Percentiles rank a stretch among this genome's conserved stretches.
Evolutionary conservation across 1,140 invertebrate species (phyloP).

Genomic region (Rhagoletis zephyria): DNA sequence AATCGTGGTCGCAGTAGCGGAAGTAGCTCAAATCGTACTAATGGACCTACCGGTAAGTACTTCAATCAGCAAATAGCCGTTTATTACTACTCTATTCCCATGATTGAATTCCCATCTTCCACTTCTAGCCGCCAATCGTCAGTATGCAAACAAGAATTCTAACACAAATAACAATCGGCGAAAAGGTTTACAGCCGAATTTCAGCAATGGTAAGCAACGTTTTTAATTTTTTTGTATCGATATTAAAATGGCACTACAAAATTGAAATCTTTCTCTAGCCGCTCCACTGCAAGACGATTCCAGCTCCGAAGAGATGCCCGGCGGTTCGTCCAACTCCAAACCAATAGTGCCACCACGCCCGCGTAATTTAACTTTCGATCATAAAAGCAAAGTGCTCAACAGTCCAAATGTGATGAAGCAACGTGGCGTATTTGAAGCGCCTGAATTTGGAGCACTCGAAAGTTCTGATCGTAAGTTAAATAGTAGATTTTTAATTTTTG

Average conservation of each 20-base stretch:
- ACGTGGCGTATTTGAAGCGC: constrained; percentile 58
- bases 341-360: constrained; percentile 78
- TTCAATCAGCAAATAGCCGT: not conserved
- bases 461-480: constrained; percentile 66
- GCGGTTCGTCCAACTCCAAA: constrained; percentile 75
- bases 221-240: not conserved
- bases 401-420: constrained; percentile 60
- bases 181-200: constrained; percentile 77
- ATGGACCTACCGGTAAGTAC: constrained; percentile 68
- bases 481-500: not conserved
- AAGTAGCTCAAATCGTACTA: constrained; percentile 66
- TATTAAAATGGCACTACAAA: too few species aligned
- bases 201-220: constrained; percentile 77
- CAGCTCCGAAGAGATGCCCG: constrained; percentile 80
- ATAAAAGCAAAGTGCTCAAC: constrained; percentile 68
- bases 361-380: constrained; percentile 69
- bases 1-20: constrained; percentile 64
- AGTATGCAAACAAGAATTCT: constrained; percentile 67
- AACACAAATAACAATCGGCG: constrained; percentile 74
- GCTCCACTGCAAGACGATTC: constrained; percentile 80
- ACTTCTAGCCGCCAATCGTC: constrained; percentile 65
- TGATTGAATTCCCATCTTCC: not conserved
- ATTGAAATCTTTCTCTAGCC: constrained; percentile 71
- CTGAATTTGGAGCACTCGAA: constrained; percentile 60
- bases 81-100: not conserved